Conservation (phyloP, 2,888 invertebrate genomes). For the Mamestra brassicae region DNA sequence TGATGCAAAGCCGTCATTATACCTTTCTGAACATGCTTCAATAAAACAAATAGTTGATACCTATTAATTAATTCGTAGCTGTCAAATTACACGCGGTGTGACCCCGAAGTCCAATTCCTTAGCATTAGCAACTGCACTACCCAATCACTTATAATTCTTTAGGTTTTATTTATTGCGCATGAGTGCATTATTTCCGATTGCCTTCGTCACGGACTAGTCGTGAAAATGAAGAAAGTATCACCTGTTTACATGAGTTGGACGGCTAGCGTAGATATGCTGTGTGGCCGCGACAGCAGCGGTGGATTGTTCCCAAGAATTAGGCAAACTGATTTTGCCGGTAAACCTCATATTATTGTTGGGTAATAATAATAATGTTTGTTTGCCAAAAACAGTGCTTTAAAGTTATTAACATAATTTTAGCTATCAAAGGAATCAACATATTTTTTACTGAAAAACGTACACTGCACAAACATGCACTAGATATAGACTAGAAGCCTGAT, state of each 20-base stretch:
- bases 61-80: conserved; percentile 54
- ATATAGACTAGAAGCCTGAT: too few species aligned
- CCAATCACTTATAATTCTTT: conserved; percentile 54
- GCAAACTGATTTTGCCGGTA: not conserved
- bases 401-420: too few species aligned
- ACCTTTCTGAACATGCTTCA: conserved; percentile 39
- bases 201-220: conserved; percentile 67
- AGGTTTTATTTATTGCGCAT: conserved; percentile 46
- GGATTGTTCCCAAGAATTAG: not conserved
- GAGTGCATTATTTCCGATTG: conserved; percentile 57
- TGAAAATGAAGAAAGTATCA: conserved; percentile 74
- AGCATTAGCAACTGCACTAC: conserved; percentile 56
- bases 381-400: too few species aligned
- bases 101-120: conserved; percentile 51
- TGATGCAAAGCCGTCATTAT: conserved; percentile 37
- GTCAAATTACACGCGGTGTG: conserved; percentile 55
- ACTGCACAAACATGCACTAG: too few species aligned
- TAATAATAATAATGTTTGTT: too few species aligned
- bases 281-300: conserved; percentile 18
- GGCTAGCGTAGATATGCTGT: conserved; percentile 19
- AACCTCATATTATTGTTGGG: too few species aligned
- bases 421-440: too few species aligned
- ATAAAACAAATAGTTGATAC: conserved; percentile 42
- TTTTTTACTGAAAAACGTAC: too few species aligned
- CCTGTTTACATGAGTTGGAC: conserved; percentile 45